Percentiles rank a stretch among this genome's conserved stretches.
These are phyloP conservation scores for Tapirus terrestris DNA, from an alignment of 2,113 vertebrate species.

Conservation along the genomic window DNA sequence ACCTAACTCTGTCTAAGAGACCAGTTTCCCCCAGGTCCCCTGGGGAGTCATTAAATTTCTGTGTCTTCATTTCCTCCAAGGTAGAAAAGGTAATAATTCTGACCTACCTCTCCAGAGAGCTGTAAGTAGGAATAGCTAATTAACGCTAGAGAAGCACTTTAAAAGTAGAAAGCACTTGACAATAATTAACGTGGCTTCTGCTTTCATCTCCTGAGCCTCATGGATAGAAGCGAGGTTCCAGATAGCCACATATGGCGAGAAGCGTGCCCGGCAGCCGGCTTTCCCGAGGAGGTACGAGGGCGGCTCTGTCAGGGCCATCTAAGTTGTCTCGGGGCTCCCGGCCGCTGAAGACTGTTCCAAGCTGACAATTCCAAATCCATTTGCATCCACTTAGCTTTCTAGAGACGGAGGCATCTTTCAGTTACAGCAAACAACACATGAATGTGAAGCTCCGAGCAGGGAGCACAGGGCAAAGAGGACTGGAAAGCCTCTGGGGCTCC, in stretches of 20 bases:
- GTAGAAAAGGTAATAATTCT: constrained; percentile 52
- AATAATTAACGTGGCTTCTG: constrained; percentile 56
- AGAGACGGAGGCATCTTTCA: neutral
- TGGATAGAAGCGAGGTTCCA: neutral
- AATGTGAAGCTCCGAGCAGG: neutral
- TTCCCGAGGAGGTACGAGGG: neutral
- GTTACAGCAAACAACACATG: neutral
- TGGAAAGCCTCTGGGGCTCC: constrained; percentile 2
- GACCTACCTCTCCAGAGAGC: constrained; percentile 49
- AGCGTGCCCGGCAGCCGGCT: neutral
- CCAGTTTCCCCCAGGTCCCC: constrained; percentile 55
- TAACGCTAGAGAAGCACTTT: constrained; percentile 44
- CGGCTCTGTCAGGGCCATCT: neutral
- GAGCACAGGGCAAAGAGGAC: neutral
- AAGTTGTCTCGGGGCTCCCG: neutral
- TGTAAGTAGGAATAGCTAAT: constrained; percentile 62
- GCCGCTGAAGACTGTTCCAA: constrained; percentile 26
- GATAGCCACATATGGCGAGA: neutral
- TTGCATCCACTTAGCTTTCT: constrained; percentile 69
- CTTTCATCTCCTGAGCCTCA: constrained; percentile 58
- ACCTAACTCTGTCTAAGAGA: constrained; percentile 35
- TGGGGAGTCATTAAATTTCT: constrained; percentile 69
- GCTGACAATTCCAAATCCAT: constrained; percentile 56
- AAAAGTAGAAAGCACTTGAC: constrained; percentile 71
- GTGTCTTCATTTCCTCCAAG: constrained; percentile 71